Conservation (phyloP, 2,113 vertebrate species). For the Phaethornis superciliosus region DNA sequence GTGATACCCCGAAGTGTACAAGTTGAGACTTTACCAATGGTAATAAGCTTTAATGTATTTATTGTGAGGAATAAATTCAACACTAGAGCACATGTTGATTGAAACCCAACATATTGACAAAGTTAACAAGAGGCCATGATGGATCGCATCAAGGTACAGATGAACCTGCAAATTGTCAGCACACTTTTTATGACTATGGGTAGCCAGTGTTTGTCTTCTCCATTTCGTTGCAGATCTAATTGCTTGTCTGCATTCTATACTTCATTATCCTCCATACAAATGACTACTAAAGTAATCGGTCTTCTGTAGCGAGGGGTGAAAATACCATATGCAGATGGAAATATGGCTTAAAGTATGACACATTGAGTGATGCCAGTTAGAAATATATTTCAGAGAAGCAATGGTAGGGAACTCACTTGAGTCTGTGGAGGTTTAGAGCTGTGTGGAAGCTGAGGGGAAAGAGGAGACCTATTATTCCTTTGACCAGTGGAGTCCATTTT, state of each 20-base stretch:
- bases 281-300: neutral
- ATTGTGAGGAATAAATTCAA: neutral
- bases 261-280: neutral
- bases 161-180: neutral
- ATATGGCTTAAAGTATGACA: neutral
- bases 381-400: neutral
- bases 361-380: neutral
- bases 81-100: neutral
- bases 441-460: neutral
- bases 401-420: neutral
- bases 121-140: neutral
- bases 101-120: neutral
- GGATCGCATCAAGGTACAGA: neutral
- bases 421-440: neutral
- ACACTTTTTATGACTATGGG: neutral
- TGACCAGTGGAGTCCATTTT: neutral
- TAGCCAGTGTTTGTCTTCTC: neutral
- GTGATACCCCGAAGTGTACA: neutral
- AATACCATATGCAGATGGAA: neutral
- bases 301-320: neutral
- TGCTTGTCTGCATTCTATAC: neutral
- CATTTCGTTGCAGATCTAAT: neutral
- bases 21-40: neutral
- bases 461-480: neutral
- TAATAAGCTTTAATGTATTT: constrained; percentile 39